Evolutionary conservation across 1,140 invertebrate genomes (phyloP).

Genomic region (Dufourea novaeangliae): DNA sequence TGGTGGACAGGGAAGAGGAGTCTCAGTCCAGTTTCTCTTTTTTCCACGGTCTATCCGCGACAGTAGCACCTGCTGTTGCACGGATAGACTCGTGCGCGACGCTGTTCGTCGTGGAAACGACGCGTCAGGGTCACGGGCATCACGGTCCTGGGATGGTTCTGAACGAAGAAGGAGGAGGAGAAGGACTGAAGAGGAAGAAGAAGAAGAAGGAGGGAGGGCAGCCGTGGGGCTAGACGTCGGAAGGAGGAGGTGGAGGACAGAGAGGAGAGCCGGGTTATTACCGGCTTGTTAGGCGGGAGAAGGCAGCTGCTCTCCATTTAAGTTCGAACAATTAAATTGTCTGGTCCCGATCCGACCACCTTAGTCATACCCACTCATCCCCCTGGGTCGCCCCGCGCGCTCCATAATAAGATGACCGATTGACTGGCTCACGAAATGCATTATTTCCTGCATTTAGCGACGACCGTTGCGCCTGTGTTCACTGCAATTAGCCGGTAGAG

Average conservation of each 20-base stretch:
- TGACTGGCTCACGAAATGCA: conserved; percentile 48
- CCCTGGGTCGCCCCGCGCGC: conserved; percentile 23
- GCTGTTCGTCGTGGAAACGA: conserved; percentile 72
- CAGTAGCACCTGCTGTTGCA: conserved; percentile 77
- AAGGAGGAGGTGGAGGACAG: neutral
- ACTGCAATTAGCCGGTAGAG: conserved; percentile 48
- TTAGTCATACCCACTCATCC: conserved; percentile 59
- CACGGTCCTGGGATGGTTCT: conserved; percentile 29
- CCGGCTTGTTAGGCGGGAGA: conserved; percentile 78
- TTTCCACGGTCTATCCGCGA: conserved; percentile 48
- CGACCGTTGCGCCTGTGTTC: conserved; percentile 16
- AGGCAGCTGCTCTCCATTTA: conserved; percentile 80
- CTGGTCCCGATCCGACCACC: conserved; percentile 50
- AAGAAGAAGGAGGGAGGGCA: neutral
- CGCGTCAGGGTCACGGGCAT: conserved; percentile 76
- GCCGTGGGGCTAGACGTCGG: neutral
- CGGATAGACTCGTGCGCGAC: conserved; percentile 74
- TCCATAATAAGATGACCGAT: conserved; percentile 63
- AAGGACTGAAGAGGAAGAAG: neutral
- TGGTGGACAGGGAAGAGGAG: conserved; percentile 6
- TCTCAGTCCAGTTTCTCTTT: too few species aligned
- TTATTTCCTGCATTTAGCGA: conserved; percentile 57
- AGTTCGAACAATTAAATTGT: conserved; percentile 81
- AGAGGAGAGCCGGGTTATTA: conserved; percentile 76
- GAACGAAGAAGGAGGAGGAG: too few species aligned